A percentile compares a stretch with the other conserved stretches of the same genome.
Evolutionary conservation across 2,888 invertebrate genomes (phyloP).

Genomic region (Cyrtodaria siliqua): DNA sequence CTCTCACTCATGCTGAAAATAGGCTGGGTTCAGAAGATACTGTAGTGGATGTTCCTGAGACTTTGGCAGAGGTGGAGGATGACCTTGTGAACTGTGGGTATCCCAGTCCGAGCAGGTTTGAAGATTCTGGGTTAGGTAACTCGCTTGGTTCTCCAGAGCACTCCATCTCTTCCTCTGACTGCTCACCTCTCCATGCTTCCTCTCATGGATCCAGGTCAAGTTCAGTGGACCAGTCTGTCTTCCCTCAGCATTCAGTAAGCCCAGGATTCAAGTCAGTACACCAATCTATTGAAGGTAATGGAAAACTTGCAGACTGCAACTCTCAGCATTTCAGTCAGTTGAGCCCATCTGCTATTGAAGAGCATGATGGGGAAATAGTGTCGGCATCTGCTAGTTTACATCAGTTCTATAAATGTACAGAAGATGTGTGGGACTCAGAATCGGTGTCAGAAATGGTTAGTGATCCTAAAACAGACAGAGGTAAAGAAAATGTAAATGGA

Average conservation of each 20-base stretch:
- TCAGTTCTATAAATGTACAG: constrained; percentile 21
- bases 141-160: constrained; percentile 40
- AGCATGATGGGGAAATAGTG: too few relatives aligned
- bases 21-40: too few relatives aligned
- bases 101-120: not conserved
- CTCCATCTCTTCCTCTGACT: constrained; percentile 38
- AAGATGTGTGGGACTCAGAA: constrained; percentile 21
- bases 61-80: too few relatives aligned
- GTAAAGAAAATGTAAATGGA: not conserved
- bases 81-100: too few relatives aligned
- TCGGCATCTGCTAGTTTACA: not conserved
- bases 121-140: constrained; percentile 59
- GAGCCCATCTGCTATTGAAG: too few relatives aligned
- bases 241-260: too few relatives aligned
- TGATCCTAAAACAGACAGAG: not conserved
- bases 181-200: constrained; percentile 41
- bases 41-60: too few relatives aligned
- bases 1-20: too few relatives aligned
- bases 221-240: not conserved
- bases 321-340: not conserved
- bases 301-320: not conserved
- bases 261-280: too few relatives aligned
- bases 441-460: not conserved
- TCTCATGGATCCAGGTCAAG: not conserved
- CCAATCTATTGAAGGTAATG: not conserved